Base-by-base conservation (phyloP, 2,113 vertebrate species). In the Hippocampus guttulatus region DNA sequence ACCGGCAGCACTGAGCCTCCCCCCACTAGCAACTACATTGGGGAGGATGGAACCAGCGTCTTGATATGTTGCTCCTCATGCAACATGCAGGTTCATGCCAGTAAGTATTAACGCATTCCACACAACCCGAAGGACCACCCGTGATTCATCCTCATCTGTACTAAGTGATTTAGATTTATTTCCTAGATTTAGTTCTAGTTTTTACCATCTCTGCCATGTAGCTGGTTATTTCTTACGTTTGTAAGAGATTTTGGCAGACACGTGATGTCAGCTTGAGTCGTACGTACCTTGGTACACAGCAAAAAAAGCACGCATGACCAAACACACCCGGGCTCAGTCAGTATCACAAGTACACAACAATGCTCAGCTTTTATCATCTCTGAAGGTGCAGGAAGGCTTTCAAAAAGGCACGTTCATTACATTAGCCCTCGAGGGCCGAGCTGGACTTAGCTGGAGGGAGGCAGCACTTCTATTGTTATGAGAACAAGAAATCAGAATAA, bases 81-180 rank as follows among this genome's bases (percentile, higher is more conserved):
- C 88, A 91, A 91, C 68, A 92, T 98, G 85, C 97, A 97, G 80
- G 97, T 96, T 79, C 97, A 99, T 58, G 94, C 96, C 38, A 98
- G 97, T 99, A 83, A 96, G 97, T 96, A 63, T 21, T 21, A 83
- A 71, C 63, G 11, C 1, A 57, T 57, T 57, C 12, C 20, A 57
- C 25, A 57, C 55, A 57, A 57, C 23, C 23, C 25, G 23, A 23
- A 8, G 10, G n/a, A 25, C 10, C 55, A 57, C 23, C 25, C 2
- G 55, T 27, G 11, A 25, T 25, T 25, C 5, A 14, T 23, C 21
- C 1, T n/a, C 23, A 57, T 57, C 23, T 9, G 11, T 57, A 23
- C 23, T 5, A 57, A 57, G 8, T 57, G 21, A 14, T 38, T 38
- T 38, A 33, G 58, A 38, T 38, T 38, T 38, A 38, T 0, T 38